Percentiles rank a stretch among this genome's conserved stretches.
These are phyloP conservation scores for Pseudomyrmex gracilis DNA, from an alignment of 1,140 invertebrate genomes.

Conservation along the genomic window DNA sequence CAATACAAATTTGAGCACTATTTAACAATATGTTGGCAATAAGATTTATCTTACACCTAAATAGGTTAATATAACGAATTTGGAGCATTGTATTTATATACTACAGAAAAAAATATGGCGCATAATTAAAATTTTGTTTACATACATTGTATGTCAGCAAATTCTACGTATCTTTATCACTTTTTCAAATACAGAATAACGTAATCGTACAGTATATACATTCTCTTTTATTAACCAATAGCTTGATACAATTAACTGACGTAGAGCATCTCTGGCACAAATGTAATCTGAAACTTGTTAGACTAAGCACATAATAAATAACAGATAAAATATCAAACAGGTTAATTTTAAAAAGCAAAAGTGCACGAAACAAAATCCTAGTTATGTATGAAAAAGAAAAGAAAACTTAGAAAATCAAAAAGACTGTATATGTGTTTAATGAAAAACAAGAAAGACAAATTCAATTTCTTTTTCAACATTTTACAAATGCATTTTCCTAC, in stretches of 20 bases:
- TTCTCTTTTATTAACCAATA: conserved; percentile 74
- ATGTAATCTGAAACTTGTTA: conserved; percentile 65
- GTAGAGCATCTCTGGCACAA: conserved; percentile 75
- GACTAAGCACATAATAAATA: conserved; percentile 52
- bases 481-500: conserved; percentile 50
- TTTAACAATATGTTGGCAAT: conserved; percentile 53
- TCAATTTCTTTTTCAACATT: conserved; percentile 42
- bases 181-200: conserved; percentile 56
- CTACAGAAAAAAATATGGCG: conserved; percentile 67
- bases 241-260: conserved; percentile 69
- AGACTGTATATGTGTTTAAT: conserved; percentile 27
- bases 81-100: conserved; percentile 48
- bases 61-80: conserved; percentile 45
- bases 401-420: conserved; percentile 35
- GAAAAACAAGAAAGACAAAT: conserved; percentile 37
- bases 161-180: conserved; percentile 37
- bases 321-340: conserved; percentile 59
- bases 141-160: conserved; percentile 16
- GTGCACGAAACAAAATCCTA: conserved; percentile 26
- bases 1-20: conserved; percentile 54
- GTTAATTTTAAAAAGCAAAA: conserved; percentile 28
- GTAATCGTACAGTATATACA: conserved; percentile 68
- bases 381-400: conserved; percentile 28
- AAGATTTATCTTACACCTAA: conserved; percentile 59
- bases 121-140: conserved; percentile 12